Evolutionary conservation across 1,140 invertebrate genomes (phyloP).

Genomic region (Drosophila auraria): DNA sequence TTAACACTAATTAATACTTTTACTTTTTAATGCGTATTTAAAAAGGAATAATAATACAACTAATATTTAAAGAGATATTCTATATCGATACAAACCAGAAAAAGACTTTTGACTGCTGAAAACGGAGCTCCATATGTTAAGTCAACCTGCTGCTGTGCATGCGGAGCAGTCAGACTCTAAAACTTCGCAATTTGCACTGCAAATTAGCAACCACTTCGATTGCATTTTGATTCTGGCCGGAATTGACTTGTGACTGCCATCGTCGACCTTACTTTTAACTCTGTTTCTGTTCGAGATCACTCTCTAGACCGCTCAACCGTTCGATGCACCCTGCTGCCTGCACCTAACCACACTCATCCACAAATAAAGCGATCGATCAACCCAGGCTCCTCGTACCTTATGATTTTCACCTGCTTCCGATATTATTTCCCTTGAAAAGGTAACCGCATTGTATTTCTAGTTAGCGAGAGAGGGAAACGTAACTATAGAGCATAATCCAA

Average conservation of each 20-base stretch:
- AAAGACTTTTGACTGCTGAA: constrained; percentile 74
- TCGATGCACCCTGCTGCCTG: constrained; percentile 31
- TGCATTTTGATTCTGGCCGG: constrained; percentile 46
- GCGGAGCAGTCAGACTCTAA: constrained; percentile 60
- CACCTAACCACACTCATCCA: constrained; percentile 47
- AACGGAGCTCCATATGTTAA: constrained; percentile 40
- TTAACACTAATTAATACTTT: constrained; percentile 80
- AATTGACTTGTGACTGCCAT: constrained; percentile 65
- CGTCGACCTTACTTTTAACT: constrained; percentile 42
- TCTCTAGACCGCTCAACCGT: constrained; percentile 62
- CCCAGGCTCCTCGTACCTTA: constrained; percentile 31
- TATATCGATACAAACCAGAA: constrained; percentile 64
- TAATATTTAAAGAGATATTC: constrained; percentile 70
- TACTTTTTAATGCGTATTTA: constrained; percentile 80
- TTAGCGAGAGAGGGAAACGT: constrained; percentile 11
- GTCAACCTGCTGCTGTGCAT: constrained; percentile 47
- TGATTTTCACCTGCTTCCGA: constrained; percentile 50
- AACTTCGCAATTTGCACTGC: constrained; percentile 38
- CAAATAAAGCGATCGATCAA: constrained; percentile 46
- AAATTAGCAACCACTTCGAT: constrained; percentile 35
- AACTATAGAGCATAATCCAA: constrained; percentile 48
- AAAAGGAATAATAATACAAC: constrained; percentile 74
- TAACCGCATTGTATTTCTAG: constrained; percentile 50
- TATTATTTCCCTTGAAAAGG: constrained; percentile 45
- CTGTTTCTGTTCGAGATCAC: constrained; percentile 28